Evolutionary conservation across 2,888 invertebrate species (phyloP).

Genomic region (Mimas tiliae): DNA sequence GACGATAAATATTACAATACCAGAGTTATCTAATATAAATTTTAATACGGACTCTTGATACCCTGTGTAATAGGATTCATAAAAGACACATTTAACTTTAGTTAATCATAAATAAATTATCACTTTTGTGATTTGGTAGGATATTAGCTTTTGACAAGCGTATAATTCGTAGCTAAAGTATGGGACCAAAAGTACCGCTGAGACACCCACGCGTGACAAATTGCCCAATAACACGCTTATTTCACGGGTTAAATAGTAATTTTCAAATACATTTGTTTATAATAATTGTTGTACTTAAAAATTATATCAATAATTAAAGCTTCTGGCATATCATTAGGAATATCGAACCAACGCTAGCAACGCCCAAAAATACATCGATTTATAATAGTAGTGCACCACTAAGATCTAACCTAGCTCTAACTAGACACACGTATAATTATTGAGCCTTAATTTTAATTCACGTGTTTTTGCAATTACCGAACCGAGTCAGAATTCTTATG

Average conservation of each 20-base stretch:
- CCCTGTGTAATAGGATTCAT: too few relatives aligned
- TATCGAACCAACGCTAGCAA: too few relatives aligned
- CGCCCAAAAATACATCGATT: neutral
- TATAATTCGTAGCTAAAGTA: neutral
- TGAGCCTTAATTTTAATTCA: too few relatives aligned
- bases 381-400: neutral
- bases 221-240: conserved; percentile 52
- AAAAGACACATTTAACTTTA: too few relatives aligned
- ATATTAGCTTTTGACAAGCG: neutral
- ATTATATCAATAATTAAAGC: neutral
- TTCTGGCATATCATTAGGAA: too few relatives aligned
- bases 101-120: neutral
- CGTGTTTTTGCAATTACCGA: neutral
- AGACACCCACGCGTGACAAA: conserved; percentile 60
- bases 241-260: conserved; percentile 43
- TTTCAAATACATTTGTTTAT: conserved; percentile 7
- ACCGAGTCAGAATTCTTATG: neutral
- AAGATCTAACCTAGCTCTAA: neutral
- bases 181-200: conserved; percentile 10
- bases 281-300: neutral
- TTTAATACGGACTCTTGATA: too few relatives aligned
- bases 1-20: too few relatives aligned
- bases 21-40: too few relatives aligned
- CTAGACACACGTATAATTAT: too few relatives aligned
- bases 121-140: neutral